Evolutionary conservation across 2,888 invertebrate genomes (phyloP), one percentile per base, ranked within the genome.

Genomic region (Oligia fasciuncula): DNA sequence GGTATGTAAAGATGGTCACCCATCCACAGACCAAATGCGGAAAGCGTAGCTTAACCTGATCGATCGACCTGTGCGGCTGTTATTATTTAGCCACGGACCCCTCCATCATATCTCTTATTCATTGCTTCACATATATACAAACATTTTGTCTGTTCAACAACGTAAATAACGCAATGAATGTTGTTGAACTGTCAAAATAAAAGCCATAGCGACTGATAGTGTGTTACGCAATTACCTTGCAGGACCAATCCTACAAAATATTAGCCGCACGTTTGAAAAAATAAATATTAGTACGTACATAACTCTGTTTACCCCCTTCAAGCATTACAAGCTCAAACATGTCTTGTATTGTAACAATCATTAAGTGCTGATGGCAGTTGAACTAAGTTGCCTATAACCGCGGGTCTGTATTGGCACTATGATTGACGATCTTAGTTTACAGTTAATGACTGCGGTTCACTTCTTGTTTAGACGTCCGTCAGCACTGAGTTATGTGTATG

Each of bases 391-490:
- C 60, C 57, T 57, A 40, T 63, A 76, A 51, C 63, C 17, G 29
- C 23, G 68, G 60, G 49, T 51, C n/a, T 69, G 67, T 77, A 83
- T 85, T 83, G 86, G 75, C 86, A 70, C 29, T 14, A 49, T 85
- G 85, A 85, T 85, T 83, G 66, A 85, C 75, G 72, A 65, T 29
- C 62, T 54, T 51, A 75, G 81, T 85, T 84, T 46, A 29, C 65
- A 79, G 66, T 80, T 83, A 83, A 83, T 63, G 62, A 74, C 68
- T 51, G 71, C 49, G 71, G 76, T n/a, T 76, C 29, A 65, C 29
- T 76, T 79, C 73, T 79, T 76, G 83, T 85, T 71, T 62, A 13
- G 68, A 49, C 65, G 43, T 66, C 62, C 54, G 43, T 62, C 73
- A 76, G 66, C n/a, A 71, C 29, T 57, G 71, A 69, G 51, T 65